Base-by-base conservation (phyloP, 2,113 vertebrate genomes). In the Dolichallabes microphthalmus region DNA sequence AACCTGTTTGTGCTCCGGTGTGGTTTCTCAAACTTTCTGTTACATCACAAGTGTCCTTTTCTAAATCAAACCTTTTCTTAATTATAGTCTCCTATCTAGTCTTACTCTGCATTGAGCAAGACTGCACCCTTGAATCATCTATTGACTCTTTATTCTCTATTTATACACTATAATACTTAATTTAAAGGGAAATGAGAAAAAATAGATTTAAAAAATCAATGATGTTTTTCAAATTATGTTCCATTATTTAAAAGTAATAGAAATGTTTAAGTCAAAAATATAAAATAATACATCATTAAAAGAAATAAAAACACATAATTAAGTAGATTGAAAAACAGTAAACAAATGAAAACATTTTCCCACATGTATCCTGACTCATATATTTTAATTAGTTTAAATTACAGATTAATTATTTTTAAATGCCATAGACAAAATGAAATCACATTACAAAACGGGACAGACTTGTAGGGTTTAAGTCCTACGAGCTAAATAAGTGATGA, bases 1-100 rank as follows among this genome's bases (percentile, higher is more conserved):
- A 86, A 78, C 55, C 89, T 14, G 20, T 55, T 27, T 76, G 52
- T 39, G 50, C 35, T 80, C 45, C 57, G 17, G 57, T 63, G 39
- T 27, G 45, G 25, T 82, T 2, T 82, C 58, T 55, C 58, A 32
- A 20, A 45, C 63, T 50, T 66, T 66, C 45, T 82, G 80, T 82
- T 82, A 53, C 45, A 69, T 20, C n/a, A 64, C 63, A 68, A 32
- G 7, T 35, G 30, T 69, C 30, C 9, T 20, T 69, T 66, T 11
- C 22, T n/a, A 63, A n/a, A 45, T 45, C 45, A 45, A 45, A 45
- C 45, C 45, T 45, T 66, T 30, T 27, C 13, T 66, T 30, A 17
- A 66, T 32, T 57, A 30, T 15, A 30, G 27, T 30, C 13, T 1
- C 1, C 30, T 30, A 4, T 66, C 13, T 15, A 66, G 63, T 30